Evolutionary conservation across 2,888 invertebrate genomes (phyloP), one percentile per base, ranked within the genome.

Genomic region (Hoplodrina ambigua): DNA sequence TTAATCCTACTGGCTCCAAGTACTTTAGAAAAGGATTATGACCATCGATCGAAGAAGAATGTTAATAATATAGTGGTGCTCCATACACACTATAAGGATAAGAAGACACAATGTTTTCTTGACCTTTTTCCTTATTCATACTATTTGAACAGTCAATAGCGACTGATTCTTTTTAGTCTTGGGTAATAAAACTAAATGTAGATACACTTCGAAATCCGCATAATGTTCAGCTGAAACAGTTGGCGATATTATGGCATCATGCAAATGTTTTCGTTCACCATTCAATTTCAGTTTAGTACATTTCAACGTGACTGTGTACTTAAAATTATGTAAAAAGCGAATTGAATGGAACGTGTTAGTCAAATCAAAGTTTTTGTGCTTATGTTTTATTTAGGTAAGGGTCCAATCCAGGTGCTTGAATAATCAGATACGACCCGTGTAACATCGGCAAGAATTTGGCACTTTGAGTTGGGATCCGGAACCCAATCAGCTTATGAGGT

Each of bases 101-200:
- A 33, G 5, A 30, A 41, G 20, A 19, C 41, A 33, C n/a, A 33
- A 55, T 56, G 11, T 77, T 69, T 76, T 44, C 55, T 77, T 56
- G 50, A 50, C 70, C 70, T 44, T 69, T 33, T 55, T 44, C 41
- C 70, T 76, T 55, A 69, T 69, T 69, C 7, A 19, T 5, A n/a
- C 41, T 46, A 69, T 55, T 55, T 25, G 41, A 6, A 50, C 76
- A 55, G 55, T 69, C 49, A 76, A 69, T 69, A 44, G 75, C 19
- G n/a, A 54, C 54, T 49, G 11, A 20, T 54, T 30, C 7, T 54
- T 4, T 49, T 8, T 33, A 33, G 30, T 41, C 7, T 19, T 52
- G 25, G 1, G 25, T 25, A 25, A 25, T 25, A 19, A 65, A 19
- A 75, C 17, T 13, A 66, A n/a, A 70, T 13, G 10, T 65, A n/a